Percentiles rank a stretch among this genome's conserved stretches.
Conservation (phyloP, 2,113 vertebrate genomes). For the Uria aalge region DNA sequence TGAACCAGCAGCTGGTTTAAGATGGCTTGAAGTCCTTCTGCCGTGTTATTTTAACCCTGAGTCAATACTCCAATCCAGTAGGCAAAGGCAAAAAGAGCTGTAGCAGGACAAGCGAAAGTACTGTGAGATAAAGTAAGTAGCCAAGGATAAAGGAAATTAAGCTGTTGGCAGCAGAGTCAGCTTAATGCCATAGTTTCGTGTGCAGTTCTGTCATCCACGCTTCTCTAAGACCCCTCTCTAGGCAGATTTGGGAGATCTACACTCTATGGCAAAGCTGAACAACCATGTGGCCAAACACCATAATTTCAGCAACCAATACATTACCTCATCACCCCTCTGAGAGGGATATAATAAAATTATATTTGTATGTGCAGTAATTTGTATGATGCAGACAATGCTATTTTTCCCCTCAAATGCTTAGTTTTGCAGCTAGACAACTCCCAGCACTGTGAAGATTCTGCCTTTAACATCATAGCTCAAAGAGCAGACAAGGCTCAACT, state of each 20-base stretch:
- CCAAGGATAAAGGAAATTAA: not conserved
- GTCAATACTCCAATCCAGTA: not conserved
- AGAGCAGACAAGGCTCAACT: not conserved
- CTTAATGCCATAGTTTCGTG: not conserved
- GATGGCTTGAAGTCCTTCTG: not conserved
- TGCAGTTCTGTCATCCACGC: not conserved
- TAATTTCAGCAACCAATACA: not conserved
- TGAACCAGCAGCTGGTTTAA: not conserved
- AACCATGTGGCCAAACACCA: not conserved
- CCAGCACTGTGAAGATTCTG: not conserved
- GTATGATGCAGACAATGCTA: not conserved
- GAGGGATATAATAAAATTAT: not conserved
- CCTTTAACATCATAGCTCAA: not conserved
- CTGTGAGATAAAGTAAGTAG: not conserved
- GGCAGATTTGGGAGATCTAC: not conserved
- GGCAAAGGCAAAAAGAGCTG: not conserved
- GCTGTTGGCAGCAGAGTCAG: not conserved
- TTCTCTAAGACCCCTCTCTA: not conserved
- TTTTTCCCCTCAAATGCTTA: not conserved
- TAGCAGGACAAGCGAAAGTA: not conserved
- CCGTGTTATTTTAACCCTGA: not conserved
- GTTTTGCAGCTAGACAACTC: not conserved
- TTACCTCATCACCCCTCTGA: not conserved
- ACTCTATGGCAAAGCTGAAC: not conserved
- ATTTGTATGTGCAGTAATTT: not conserved